These are phyloP conservation scores for Leucoptera coffeella DNA, from an alignment of 2,888 invertebrate genomes.

Conservation along the genomic window DNA sequence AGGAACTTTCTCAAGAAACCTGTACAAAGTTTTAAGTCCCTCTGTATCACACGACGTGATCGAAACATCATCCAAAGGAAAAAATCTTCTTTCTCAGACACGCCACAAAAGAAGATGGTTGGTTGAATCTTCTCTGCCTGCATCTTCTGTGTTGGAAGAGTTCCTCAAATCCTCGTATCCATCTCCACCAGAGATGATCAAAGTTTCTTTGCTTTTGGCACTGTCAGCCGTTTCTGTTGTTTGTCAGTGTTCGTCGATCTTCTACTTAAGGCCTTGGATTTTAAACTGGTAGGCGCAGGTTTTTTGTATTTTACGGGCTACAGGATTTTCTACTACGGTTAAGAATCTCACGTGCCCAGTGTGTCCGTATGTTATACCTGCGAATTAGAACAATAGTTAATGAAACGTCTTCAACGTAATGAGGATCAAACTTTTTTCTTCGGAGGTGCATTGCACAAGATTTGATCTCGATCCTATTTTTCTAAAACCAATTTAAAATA, in stretches of 20 bases:
- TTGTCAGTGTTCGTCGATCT: slow-evolving; percentile 33
- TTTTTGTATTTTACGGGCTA: slow-evolving; percentile 26
- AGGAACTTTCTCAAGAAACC: slow-evolving; percentile 1
- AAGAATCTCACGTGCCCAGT: slow-evolving; percentile 95
- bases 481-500: no score
- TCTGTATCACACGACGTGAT: slow-evolving; percentile 16
- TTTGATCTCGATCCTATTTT: no score
- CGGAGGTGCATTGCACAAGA: no score
- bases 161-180: slow-evolving; percentile 94
- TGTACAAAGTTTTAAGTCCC: no score
- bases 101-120: slow-evolving; percentile 95
- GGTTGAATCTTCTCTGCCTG: slow-evolving; percentile 92
- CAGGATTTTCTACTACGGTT: slow-evolving; percentile 71
- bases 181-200: slow-evolving; percentile 94
- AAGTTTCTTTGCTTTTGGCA: slow-evolving; percentile 43
- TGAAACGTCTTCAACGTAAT: no score
- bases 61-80: background rate
- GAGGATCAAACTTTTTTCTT: no score
- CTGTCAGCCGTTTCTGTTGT: slow-evolving; percentile 28
- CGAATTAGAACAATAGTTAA: no score
- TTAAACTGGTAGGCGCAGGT: slow-evolving; percentile 21
- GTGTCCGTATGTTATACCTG: slow-evolving; percentile 89
- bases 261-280: slow-evolving; percentile 28
- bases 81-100: slow-evolving; percentile 65
- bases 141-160: slow-evolving; percentile 70